Percentiles rank a stretch among this genome's conserved stretches.
These are phyloP conservation scores for Vicugna pacos DNA, from an alignment of 2,113 vertebrate genomes.

Conservation along the genomic window DNA sequence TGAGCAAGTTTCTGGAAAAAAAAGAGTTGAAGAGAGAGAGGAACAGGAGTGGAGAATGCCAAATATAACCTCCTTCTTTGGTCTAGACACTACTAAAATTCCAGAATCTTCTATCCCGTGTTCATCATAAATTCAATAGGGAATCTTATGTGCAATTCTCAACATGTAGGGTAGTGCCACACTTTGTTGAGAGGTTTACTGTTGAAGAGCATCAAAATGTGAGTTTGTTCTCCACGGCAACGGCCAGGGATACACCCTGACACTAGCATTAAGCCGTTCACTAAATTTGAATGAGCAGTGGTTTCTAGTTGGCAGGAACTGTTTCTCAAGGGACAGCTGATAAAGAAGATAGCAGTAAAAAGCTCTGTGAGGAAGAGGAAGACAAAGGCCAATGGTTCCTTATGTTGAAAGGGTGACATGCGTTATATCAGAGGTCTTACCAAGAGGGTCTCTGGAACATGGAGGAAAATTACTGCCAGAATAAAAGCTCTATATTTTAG, in stretches of 20 bases:
- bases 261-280: neutral
- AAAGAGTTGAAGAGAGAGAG: neutral
- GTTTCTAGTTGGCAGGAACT: neutral
- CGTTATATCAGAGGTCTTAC: neutral
- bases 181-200: neutral
- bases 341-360: neutral
- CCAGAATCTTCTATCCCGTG: neutral
- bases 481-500: neutral
- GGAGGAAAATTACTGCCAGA: neutral
- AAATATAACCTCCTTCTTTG: neutral
- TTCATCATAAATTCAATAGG: neutral
- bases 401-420: neutral
- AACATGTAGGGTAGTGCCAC: neutral
- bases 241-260: neutral
- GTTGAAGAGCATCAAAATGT: neutral
- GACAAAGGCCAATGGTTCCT: neutral
- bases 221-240: neutral
- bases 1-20: neutral
- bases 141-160: neutral
- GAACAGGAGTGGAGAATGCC: neutral
- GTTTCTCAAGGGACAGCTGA: neutral
- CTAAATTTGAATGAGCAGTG: neutral
- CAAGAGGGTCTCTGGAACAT: too few relatives aligned
- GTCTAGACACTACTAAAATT: neutral
- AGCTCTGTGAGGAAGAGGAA: neutral